A percentile compares a stretch with the other conserved stretches of the same genome.
phyloP scores from a whole-genome alignment of 2,797 vertebrate genomes.

The Vultur gryphus region DNA sequence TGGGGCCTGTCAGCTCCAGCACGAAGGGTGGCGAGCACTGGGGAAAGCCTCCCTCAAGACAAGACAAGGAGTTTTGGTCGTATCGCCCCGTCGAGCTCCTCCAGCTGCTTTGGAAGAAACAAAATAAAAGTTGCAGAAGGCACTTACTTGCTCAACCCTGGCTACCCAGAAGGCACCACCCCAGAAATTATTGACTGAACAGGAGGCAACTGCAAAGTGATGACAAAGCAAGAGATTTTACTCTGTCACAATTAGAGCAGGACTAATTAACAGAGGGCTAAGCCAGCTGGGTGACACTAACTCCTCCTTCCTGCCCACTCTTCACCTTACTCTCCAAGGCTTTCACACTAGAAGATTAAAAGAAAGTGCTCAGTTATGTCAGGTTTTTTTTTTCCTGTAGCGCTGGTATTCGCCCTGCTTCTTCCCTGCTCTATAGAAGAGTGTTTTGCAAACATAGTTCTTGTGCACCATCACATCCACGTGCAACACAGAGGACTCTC shows the following conservation, averaged over 20 bases:
- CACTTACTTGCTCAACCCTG: background rate
- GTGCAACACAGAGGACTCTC: background rate
- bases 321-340: background rate
- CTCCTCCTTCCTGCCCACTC: background rate
- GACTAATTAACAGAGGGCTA: background rate
- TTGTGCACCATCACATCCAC: rapidly evolving
- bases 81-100: rapidly evolving
- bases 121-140: background rate
- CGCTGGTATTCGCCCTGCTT: background rate
- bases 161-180: background rate
- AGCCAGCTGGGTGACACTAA: background rate
- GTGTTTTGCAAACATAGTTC: background rate
- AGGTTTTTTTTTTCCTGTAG: background rate
- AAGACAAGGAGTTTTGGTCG: background rate
- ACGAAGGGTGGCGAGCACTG: background rate
- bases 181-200: background rate
- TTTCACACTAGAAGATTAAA: background rate
- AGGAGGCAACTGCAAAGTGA: background rate
- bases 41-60: background rate
- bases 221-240: background rate
- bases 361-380: background rate
- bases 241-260: background rate
- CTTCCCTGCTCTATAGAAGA: background rate
- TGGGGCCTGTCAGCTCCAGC: background rate
- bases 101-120: background rate